These are phyloP conservation scores for Mandrillus leucophaeus DNA, from an alignment of 2,113 vertebrate genomes.

Conservation along the genomic window DNA sequence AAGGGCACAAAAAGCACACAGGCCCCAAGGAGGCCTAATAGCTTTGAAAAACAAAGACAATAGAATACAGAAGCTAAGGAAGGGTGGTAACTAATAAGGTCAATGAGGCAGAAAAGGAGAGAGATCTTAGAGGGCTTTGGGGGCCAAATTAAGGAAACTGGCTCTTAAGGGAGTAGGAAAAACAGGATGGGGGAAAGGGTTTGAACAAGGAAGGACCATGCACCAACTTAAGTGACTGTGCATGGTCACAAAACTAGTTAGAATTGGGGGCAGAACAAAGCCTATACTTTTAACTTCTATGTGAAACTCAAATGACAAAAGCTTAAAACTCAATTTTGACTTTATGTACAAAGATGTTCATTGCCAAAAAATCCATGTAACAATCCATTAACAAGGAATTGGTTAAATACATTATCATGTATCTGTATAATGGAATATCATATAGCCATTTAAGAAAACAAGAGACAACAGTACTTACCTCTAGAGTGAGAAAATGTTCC, in stretches of 20 bases:
- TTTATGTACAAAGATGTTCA: background rate
- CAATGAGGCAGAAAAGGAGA: background rate
- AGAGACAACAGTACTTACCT: background rate
- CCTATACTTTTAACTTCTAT: background rate
- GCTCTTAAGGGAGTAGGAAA: background rate
- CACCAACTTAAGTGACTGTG: background rate
- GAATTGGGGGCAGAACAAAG: background rate
- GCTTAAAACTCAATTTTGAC: slow-evolving; percentile 12
- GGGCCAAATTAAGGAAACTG: background rate
- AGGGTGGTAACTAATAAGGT: background rate
- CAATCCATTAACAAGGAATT: background rate
- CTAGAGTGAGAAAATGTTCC: background rate
- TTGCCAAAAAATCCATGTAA: slow-evolving; percentile 9
- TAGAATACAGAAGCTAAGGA: background rate
- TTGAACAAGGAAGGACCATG: background rate
- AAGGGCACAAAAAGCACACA: background rate
- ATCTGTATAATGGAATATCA: background rate
- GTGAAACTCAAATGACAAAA: background rate
- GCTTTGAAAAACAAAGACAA: background rate
- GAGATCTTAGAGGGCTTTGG: background rate
- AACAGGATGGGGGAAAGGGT: background rate
- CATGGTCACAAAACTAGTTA: background rate
- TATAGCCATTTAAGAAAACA: background rate
- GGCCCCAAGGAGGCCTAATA: background rate
- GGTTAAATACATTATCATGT: background rate